Conservation (phyloP, 2,113 vertebrate genomes). For the Eurystomus gularis region DNA sequence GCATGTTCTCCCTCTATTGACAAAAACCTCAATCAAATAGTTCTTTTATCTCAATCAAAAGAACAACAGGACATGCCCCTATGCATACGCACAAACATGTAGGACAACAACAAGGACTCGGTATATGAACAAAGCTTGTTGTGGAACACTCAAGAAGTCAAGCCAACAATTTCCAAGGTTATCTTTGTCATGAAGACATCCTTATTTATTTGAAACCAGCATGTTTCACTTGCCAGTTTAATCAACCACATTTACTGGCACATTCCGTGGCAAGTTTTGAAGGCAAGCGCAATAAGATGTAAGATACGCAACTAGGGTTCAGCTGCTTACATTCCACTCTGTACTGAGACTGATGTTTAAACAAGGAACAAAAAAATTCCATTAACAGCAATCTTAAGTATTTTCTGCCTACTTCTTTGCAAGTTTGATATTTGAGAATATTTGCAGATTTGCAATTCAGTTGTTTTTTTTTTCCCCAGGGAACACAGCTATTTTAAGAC, state of each 20-base stretch:
- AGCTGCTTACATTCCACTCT: neutral
- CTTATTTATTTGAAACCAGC: slow-evolving; percentile 32
- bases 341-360: neutral
- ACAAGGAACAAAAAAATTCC: neutral
- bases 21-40: neutral
- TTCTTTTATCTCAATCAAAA: neutral
- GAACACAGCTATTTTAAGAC: neutral
- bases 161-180: slow-evolving; percentile 28
- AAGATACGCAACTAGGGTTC: neutral
- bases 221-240: neutral
- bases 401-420: neutral
- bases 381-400: neutral
- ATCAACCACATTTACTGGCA: neutral
- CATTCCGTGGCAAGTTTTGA: neutral
- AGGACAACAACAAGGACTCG: neutral
- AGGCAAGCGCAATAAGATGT: neutral
- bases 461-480: neutral
- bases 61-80: neutral
- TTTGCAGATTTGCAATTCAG: neutral
- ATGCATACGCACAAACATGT: neutral
- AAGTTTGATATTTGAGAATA: neutral
- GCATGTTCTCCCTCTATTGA: neutral
- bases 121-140: neutral
- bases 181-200: slow-evolving; percentile 8
- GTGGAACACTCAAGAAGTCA: neutral